Percentiles rank a stretch among this genome's conserved stretches.
Conservation (phyloP, 2,113 vertebrate genomes). For the Pao palembangensis region DNA sequence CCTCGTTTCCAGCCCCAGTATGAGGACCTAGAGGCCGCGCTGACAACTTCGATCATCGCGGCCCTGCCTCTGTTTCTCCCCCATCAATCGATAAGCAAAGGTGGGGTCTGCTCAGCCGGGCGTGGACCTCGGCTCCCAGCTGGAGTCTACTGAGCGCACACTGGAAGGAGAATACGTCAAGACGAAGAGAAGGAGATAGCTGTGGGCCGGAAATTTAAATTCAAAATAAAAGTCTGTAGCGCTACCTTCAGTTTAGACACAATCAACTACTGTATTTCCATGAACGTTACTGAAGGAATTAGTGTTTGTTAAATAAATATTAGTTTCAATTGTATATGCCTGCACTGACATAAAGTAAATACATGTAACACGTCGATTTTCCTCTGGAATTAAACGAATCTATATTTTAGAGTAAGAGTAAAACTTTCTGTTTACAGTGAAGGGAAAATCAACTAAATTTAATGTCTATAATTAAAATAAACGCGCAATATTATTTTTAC, state of each 20-base stretch:
- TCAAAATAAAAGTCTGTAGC: constrained; percentile 47
- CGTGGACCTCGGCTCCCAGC: constrained; percentile 67
- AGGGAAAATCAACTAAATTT: no score
- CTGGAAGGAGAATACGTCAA: constrained; percentile 16
- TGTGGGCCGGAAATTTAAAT: not conserved
- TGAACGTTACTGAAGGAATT: no score
- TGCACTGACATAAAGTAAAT: not conserved
- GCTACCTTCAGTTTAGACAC: no score
- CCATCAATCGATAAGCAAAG: constrained; percentile 56
- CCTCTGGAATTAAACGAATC: no score
- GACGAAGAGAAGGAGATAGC: not conserved
- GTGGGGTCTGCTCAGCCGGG: constrained; percentile 59
- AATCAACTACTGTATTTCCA: no score
- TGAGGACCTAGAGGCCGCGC: not conserved
- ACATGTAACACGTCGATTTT: no score
- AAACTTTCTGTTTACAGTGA: no score
- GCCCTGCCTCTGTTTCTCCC: constrained; percentile 15
- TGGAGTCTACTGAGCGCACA: constrained; percentile 58
- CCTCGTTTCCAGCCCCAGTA: not conserved
- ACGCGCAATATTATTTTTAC: constrained; percentile 10
- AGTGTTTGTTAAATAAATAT: no score
- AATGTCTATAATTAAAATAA: no score
- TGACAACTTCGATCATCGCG: no score
- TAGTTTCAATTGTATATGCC: not conserved
- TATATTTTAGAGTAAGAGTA: no score